Conservation (phyloP, 2,113 vertebrate genomes). For the Furnarius figulus region DNA sequence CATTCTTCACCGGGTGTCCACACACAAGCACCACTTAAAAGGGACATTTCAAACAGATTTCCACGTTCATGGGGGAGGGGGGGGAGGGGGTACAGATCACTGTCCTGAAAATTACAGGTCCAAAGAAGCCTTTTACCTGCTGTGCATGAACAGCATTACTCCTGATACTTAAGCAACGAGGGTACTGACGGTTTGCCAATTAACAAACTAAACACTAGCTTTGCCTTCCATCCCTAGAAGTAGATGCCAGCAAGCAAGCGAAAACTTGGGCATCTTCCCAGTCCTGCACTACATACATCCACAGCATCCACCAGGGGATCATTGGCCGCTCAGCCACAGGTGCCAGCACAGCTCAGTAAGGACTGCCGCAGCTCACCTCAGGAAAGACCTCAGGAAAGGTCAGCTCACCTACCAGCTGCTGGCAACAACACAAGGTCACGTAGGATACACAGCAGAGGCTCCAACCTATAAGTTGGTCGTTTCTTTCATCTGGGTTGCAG, state of each 20-base stretch:
- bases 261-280: background rate
- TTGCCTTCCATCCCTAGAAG: background rate
- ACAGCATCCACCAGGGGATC: background rate
- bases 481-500: background rate
- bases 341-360: background rate
- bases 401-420: background rate
- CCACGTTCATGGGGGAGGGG: accelerated
- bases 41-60: background rate
- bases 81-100: background rate
- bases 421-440: background rate
- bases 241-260: background rate
- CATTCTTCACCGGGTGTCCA: background rate
- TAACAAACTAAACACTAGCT: background rate
- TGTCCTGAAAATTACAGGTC: background rate
- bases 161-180: background rate
- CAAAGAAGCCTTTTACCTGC: background rate
- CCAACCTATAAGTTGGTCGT: background rate
- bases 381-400: accelerated
- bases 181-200: background rate
- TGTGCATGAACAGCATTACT: background rate
- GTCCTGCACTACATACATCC: background rate
- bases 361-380: background rate
- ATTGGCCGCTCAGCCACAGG: background rate
- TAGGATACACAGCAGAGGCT: background rate
- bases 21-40: background rate